Conservation (phyloP, 1,140 invertebrate species). For the Pseudobourletiella spinata region DNA sequence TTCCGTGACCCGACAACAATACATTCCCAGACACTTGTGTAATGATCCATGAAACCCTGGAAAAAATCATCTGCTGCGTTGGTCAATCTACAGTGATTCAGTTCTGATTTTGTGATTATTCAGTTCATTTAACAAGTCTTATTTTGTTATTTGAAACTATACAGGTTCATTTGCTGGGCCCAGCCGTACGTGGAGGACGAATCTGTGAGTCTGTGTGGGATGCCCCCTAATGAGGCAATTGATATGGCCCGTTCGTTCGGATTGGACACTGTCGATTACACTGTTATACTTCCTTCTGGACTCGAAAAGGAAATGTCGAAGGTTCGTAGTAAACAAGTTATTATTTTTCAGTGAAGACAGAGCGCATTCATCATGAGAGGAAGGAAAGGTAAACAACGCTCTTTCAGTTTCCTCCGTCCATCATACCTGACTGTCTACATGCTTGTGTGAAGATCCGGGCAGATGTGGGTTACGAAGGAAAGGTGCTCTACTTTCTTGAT, state of each 20-base stretch:
- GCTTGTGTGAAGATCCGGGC: conserved; percentile 38
- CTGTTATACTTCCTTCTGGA: conserved; percentile 27
- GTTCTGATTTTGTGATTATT: background rate
- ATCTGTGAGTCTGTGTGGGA: conserved; percentile 36
- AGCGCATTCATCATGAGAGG: no score
- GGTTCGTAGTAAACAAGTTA: no score
- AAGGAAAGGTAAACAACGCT: no score
- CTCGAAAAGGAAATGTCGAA: conserved; percentile 34
- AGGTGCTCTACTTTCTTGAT: conserved; percentile 46
- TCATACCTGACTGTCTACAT: background rate
- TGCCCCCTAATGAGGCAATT: conserved; percentile 40
- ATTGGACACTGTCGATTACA: conserved; percentile 33
- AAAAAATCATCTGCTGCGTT: no score
- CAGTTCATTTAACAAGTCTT: background rate
- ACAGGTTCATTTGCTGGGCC: conserved; percentile 45
- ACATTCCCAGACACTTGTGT: no score
- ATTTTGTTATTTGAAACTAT: background rate
- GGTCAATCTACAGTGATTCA: no score
- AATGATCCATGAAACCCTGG: no score
- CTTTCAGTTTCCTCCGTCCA: no score
- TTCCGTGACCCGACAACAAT: no score
- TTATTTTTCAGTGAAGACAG: no score
- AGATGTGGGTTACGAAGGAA: conserved; percentile 43
- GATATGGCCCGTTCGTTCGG: conserved; percentile 35
- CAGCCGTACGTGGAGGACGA: conserved; percentile 37